A percentile compares a stretch with the other conserved stretches of the same genome.
These are phyloP conservation scores for Enteromius radiatus DNA, from an alignment of 2,797 vertebrate species.

Conservation along the genomic window DNA sequence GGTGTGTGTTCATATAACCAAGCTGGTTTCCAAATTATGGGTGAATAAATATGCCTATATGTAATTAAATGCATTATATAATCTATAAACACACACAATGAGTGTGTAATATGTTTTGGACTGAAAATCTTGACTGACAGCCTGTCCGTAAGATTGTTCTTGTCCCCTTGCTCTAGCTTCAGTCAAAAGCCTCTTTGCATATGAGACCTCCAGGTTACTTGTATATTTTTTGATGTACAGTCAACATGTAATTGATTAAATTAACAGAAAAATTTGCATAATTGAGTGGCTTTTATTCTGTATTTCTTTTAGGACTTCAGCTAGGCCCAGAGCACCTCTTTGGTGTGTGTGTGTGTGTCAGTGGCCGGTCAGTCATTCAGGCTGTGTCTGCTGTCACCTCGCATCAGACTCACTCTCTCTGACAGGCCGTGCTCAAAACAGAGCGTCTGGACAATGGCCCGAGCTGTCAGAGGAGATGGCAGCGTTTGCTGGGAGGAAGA, in stretches of 20 bases:
- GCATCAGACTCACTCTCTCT: constrained; percentile 83
- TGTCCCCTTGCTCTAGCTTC: constrained; percentile 3
- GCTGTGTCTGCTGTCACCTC: constrained; percentile 86
- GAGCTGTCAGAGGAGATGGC: constrained; percentile 87
- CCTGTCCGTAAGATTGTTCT: neutral
- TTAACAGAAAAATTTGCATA: constrained; percentile 85
- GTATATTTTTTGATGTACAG: constrained; percentile 59
- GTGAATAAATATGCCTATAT: neutral
- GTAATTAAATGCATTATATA: neutral
- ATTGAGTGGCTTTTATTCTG: constrained; percentile 75
- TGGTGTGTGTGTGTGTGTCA: constrained; percentile 53
- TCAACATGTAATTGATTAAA: constrained; percentile 80
- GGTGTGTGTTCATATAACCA: neutral
- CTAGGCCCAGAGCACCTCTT: constrained; percentile 82
- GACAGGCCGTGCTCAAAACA: constrained; percentile 87
- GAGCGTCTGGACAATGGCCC: constrained; percentile 76
- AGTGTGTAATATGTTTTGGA: neutral
- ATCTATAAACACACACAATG: neutral
- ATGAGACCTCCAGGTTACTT: constrained; percentile 34
- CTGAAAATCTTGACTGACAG: constrained; percentile 8
- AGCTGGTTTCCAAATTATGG: neutral
- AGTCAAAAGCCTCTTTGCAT: constrained; percentile 30
- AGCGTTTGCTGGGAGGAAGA: constrained; percentile 86
- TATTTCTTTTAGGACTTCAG: constrained; percentile 76
- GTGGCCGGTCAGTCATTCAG: constrained; percentile 66